Evolutionary conservation across 1,140 invertebrate genomes (phyloP), one percentile per base, ranked within the genome.

Genomic region (Drosophila teissieri): DNA sequence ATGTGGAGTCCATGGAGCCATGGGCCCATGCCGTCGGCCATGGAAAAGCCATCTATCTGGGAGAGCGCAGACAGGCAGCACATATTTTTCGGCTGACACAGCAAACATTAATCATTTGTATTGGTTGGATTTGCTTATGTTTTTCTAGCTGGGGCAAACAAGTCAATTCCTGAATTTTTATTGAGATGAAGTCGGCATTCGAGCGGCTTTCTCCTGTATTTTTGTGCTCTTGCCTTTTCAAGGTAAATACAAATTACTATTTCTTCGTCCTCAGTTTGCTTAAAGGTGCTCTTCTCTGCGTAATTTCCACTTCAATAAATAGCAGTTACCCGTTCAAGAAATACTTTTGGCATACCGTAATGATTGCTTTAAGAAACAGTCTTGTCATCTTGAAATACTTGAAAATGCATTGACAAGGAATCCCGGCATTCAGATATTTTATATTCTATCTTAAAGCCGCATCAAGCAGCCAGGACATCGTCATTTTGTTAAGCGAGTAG

Each of bases 71-170:
- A 85, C 81, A 84, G 57, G 36, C 69, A 73, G 80, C 70, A 88
- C 79, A 83, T 88, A 83, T 86, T 83, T 85, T 83, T 45, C 58
- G 64, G 82, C 83, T 88, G 83, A 88, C 83, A 77, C 80, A 79
- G 83, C 83, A 36, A 34, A 60, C 83, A 88, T 88, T 89, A 88
- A 88, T 88, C 83, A 88, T 88, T 86, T 73, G 83, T 67, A 73
- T 73, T 69, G 75, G 75, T 39, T 40, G 34, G n/a, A 34, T 62
- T 49, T 49, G 24, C 17, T 44, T 39, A 1, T 73, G 52, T 46
- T 62, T 54, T 73, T 51, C 36, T 8, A 31, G 53, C 48, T n/a
- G 37, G 22, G 72, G 52, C 78, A 86, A 86, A 86, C 82, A 86
- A 86, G 74, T 86, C 82, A 86, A 86, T 81, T 86, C 52, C 55